Evolutionary conservation across 2,888 invertebrate species (phyloP).

Genomic region (Cheilosia vulpina): DNA sequence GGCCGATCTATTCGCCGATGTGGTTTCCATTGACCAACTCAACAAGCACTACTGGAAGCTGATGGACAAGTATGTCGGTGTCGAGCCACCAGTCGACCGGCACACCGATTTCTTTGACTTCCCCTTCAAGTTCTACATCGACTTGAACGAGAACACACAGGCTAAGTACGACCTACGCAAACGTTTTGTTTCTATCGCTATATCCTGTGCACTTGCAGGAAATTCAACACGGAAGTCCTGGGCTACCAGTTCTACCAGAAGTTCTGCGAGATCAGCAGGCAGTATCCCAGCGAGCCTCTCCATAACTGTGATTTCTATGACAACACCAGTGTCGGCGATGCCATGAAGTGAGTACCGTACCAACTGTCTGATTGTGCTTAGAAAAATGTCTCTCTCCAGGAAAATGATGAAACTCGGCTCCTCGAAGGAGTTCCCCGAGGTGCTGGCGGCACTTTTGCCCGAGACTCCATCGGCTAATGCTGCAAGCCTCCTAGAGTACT

Average conservation of each 20-base stretch:
- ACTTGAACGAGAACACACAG: constrained; percentile 10
- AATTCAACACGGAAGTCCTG: constrained; percentile 11
- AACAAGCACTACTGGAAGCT: constrained; percentile 88
- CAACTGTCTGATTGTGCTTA: background rate
- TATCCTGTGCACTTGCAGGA: background rate
- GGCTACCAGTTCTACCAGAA: constrained; percentile 34
- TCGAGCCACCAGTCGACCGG: constrained; percentile 87
- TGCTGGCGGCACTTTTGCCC: constrained; percentile 85
- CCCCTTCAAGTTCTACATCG: constrained; percentile 20
- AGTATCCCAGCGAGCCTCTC: constrained; percentile 84
- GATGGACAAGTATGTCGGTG: constrained; percentile 86
- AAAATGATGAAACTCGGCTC: constrained; percentile 84
- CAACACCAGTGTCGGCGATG: constrained; percentile 79
- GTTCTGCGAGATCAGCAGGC: constrained; percentile 22
- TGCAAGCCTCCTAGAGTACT: constrained; percentile 90
- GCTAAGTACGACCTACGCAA: background rate
- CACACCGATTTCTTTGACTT: background rate
- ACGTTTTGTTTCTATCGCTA: background rate
- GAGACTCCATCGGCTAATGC: constrained; percentile 89
- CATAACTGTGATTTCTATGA: constrained; percentile 92
- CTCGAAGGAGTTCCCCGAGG: constrained; percentile 90
- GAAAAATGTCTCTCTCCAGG: background rate
- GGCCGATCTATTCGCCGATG: constrained; percentile 87
- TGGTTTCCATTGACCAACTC: constrained; percentile 85
- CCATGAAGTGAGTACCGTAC: constrained; percentile 14